A percentile compares a stretch with the other conserved stretches of the same genome.
phyloP scores from a whole-genome alignment of 2,888 invertebrate genomes.

The Hedya salicella region DNA sequence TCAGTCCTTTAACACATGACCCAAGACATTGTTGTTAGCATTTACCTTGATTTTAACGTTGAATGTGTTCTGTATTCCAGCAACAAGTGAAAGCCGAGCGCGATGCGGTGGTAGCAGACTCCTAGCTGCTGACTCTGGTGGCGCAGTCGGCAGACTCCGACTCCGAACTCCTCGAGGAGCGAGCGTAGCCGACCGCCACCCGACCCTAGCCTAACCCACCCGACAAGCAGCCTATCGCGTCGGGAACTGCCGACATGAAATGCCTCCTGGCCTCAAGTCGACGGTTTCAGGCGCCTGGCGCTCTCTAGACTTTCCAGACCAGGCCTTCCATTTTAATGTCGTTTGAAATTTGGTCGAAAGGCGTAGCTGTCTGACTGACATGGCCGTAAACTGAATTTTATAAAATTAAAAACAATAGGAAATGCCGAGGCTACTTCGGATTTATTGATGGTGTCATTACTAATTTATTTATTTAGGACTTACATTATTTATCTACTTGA shows the following conservation, averaged over 20 bases:
- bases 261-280: no score
- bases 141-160: slow-evolving; percentile 51
- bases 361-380: neutral
- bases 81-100: slow-evolving; percentile 90
- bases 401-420: neutral
- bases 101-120: slow-evolving; percentile 84
- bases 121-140: slow-evolving; percentile 75
- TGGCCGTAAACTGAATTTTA: slow-evolving; percentile 1
- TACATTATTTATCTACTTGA: no score
- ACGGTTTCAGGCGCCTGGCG: neutral
- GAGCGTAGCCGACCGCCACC: slow-evolving; percentile 18
- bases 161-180: slow-evolving; percentile 18
- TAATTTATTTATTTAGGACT: no score
- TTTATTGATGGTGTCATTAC: no score
- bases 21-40: no score
- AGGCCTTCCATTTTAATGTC: slow-evolving; percentile 16
- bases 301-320: neutral
- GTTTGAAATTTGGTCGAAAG: neutral
- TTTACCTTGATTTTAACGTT: neutral
- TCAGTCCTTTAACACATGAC: no score
- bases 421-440: neutral
- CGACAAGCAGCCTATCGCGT: neutral
- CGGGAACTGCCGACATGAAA: neutral
- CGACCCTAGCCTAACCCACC: neutral
- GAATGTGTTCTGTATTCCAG: slow-evolving; percentile 49